phyloP scores from a whole-genome alignment of 2,113 vertebrate species.

The Dasyurus viverrinus region DNA sequence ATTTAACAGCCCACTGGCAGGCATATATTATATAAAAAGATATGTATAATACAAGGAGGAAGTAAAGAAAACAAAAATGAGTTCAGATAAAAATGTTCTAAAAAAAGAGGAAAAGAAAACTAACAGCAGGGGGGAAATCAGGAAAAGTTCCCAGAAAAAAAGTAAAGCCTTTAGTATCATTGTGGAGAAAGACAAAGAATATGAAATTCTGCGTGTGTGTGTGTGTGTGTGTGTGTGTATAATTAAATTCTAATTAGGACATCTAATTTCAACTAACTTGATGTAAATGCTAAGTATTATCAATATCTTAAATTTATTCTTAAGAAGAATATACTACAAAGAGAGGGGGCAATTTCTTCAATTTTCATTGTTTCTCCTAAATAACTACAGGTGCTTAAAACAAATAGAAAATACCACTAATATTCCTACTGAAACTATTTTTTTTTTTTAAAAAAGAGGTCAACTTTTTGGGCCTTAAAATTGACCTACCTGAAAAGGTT shows the following conservation, averaged over 20 bases:
- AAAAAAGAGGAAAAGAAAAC: background rate
- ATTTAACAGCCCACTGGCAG: background rate
- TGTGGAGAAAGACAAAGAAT: background rate
- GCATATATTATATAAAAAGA: background rate
- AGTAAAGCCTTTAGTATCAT: background rate
- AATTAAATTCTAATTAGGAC: slow-evolving; percentile 9
- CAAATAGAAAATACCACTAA: slow-evolving; percentile 54
- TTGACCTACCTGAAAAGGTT: slow-evolving; percentile 81
- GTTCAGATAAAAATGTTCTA: background rate
- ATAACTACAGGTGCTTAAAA: slow-evolving; percentile 50
- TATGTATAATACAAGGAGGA: background rate
- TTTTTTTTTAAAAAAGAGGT: slow-evolving; percentile 46
- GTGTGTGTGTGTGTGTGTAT: too few species aligned
- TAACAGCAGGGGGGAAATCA: background rate
- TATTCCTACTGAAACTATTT: slow-evolving; percentile 40
- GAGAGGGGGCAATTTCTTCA: slow-evolving; percentile 46
- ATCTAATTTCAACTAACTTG: background rate
- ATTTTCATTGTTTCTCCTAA: slow-evolving; percentile 53
- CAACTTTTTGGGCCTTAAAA: slow-evolving; percentile 75
- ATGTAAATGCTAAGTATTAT: slow-evolving; percentile 13
- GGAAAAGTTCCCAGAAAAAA: background rate
- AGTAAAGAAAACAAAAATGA: background rate
- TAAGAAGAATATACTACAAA: background rate
- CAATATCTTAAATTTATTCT: slow-evolving; percentile 18
- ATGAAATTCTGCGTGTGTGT: background rate